Conservation (phyloP, 2,888 invertebrate species). For the Azorinus chamasolen region DNA sequence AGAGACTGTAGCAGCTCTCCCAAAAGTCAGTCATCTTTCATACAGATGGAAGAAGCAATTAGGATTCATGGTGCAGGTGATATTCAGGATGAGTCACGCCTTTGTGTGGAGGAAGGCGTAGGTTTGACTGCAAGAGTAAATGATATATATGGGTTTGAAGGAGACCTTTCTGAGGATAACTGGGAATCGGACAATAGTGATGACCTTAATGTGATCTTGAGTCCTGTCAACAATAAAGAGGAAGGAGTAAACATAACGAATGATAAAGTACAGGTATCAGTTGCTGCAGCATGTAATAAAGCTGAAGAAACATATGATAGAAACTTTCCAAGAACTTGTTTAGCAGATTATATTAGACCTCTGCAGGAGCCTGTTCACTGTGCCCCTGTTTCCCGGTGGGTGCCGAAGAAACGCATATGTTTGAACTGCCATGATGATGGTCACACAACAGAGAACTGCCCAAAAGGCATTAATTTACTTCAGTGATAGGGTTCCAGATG, state of each 20-base stretch:
- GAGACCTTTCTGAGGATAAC: constrained; percentile 6
- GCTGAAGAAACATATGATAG: constrained; percentile 16
- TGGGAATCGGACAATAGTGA: neutral
- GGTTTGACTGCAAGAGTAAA: too few species aligned
- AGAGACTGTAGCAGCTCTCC: too few species aligned
- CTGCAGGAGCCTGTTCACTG: neutral
- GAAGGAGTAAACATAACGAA: too few species aligned
- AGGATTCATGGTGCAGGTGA: too few species aligned
- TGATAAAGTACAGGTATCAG: too few species aligned
- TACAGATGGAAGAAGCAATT: too few species aligned
- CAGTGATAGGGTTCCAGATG: constrained; percentile 1
- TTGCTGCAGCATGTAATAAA: too few species aligned
- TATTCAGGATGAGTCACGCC: too few species aligned
- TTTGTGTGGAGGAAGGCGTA: too few species aligned
- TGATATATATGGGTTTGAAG: too few species aligned
- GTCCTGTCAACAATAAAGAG: too few species aligned
- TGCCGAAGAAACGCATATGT: constrained; percentile 59
- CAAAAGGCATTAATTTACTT: constrained; percentile 30
- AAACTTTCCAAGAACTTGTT: constrained; percentile 25
- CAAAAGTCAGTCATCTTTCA: too few species aligned
- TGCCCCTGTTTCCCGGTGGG: constrained; percentile 39
- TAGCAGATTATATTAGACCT: constrained; percentile 25
- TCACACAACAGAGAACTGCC: constrained; percentile 64
- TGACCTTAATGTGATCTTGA: neutral
- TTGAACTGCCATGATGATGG: constrained; percentile 55